A percentile compares a stretch with the other conserved stretches of the same genome.
Conservation (phyloP, 2,113 vertebrate genomes). For the Neogobius melanostomus region DNA sequence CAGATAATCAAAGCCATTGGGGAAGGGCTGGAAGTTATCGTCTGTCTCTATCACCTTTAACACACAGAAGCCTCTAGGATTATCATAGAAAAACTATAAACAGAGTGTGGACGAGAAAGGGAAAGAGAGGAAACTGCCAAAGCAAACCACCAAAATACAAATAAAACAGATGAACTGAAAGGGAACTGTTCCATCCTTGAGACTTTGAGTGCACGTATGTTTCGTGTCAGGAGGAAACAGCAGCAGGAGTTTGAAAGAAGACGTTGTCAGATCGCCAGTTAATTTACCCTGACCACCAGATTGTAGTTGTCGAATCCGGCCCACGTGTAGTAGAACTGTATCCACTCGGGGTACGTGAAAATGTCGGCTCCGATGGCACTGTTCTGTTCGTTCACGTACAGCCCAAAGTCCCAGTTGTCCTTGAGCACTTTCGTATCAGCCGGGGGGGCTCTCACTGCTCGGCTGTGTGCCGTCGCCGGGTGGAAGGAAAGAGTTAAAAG, state of each 20-base stretch:
- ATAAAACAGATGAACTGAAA: no score
- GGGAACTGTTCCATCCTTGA: no score
- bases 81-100: no score
- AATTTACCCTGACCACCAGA: slow-evolving; percentile 78
- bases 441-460: slow-evolving; percentile 68
- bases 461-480: slow-evolving; percentile 36
- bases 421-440: slow-evolving; percentile 73
- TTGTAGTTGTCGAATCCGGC: slow-evolving; percentile 81
- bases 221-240: background rate
- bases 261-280: background rate
- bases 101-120: no score
- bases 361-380: slow-evolving; percentile 69
- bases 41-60: slow-evolving; percentile 79
- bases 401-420: slow-evolving; percentile 77
- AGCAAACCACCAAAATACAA: no score
- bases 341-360: slow-evolving; percentile 76
- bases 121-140: no score
- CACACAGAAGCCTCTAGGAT: background rate
- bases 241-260: background rate
- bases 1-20: slow-evolving; percentile 72
- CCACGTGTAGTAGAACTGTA: slow-evolving; percentile 81
- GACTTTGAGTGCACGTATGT: no score
- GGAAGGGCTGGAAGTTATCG: slow-evolving; percentile 67
- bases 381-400: slow-evolving; percentile 70
- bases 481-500: background rate